Base-by-base conservation (phyloP, 92 coral and sea anemone genomes). In the Virgularia gustaviana region DNA sequence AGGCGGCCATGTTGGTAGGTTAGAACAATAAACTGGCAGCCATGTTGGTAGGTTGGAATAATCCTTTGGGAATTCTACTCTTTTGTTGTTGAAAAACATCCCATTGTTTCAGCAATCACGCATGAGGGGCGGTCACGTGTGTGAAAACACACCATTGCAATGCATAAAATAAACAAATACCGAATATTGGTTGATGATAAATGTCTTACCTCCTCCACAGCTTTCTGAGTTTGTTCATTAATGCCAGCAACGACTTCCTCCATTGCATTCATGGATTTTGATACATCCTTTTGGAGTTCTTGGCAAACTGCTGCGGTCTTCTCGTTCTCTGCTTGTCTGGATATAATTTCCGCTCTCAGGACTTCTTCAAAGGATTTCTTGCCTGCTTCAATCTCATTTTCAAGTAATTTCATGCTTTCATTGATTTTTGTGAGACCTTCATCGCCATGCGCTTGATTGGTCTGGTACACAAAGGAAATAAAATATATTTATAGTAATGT, bases 311-410 rank as follows among this genome's bases (percentile, higher is more conserved):
- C 57, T 22, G 87, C 72, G 43, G 88, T 62, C 75, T 92, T 89
- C 63, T 92, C 98, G 79, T 83, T 88, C 70, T 92, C 92, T 0
- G 92, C 81, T 74, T 92, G 98, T 43, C 98, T 89, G 38, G 98
- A 83, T 22, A 96, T 78, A 49, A 94, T 94, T 60, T 94, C 98
- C n/a, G 98, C 96, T 85, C 89, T 96, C 9, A 94, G 70, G 7
- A 94, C 98, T 49, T 94, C 90, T 42, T 94, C 98, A 36, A 94
- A 89, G 30, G 94, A 91, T 60, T 87, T 94, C 36, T 91, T 80
- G 33, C 98, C 98, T 57, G 84, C 98, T 6, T 94, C 98, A 84
- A 94, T 89, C 56, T 94, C 96, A 47, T 87, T 82, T 54, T 94
- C 98, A 34, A 94, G 78, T 13, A 94, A 84, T 36, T 88, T 68